Percentiles rank a stretch among this genome's conserved stretches.
These are phyloP conservation scores for Prorops nasuta DNA, from an alignment of 1,140 invertebrate species.

Conservation along the genomic window DNA sequence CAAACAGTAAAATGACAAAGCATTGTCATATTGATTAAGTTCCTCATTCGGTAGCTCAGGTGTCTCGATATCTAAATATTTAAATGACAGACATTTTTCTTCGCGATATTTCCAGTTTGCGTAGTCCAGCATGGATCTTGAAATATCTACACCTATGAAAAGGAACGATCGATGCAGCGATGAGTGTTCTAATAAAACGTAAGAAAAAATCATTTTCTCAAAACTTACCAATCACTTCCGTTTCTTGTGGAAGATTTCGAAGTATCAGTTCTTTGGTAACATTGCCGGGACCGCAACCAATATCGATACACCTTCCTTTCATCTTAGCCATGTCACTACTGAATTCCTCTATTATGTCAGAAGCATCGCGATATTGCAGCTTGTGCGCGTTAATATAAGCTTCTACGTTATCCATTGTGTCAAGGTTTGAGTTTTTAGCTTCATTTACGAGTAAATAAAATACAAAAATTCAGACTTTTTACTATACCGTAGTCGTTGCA, in stretches of 20 bases:
- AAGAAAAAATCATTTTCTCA: background rate
- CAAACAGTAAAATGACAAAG: constrained; percentile 78
- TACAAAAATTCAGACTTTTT: too few relatives aligned
- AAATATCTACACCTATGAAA: constrained; percentile 66
- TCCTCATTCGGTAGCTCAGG: constrained; percentile 54
- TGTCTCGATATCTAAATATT: constrained; percentile 65
- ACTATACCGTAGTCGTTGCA: too few relatives aligned
- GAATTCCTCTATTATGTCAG: constrained; percentile 67
- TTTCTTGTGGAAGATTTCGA: constrained; percentile 60
- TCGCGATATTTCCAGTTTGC: constrained; percentile 60
- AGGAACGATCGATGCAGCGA: background rate
- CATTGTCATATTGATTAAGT: constrained; percentile 65
- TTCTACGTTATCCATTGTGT: constrained; percentile 63
- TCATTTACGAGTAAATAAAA: too few relatives aligned
- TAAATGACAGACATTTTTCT: constrained; percentile 59
- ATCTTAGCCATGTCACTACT: constrained; percentile 54
- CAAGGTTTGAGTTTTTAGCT: too few relatives aligned
- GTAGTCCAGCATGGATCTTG: constrained; percentile 68
- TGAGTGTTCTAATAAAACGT: background rate
- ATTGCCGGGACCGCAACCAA: constrained; percentile 77
- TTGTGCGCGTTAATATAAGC: constrained; percentile 65
- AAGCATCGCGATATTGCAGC: constrained; percentile 68
- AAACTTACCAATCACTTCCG: constrained; percentile 41
- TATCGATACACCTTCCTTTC: constrained; percentile 62
- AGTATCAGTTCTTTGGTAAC: constrained; percentile 69